Base-by-base conservation (phyloP, 2,797 vertebrate genomes). In the Paramormyrops hopkinsi region DNA sequence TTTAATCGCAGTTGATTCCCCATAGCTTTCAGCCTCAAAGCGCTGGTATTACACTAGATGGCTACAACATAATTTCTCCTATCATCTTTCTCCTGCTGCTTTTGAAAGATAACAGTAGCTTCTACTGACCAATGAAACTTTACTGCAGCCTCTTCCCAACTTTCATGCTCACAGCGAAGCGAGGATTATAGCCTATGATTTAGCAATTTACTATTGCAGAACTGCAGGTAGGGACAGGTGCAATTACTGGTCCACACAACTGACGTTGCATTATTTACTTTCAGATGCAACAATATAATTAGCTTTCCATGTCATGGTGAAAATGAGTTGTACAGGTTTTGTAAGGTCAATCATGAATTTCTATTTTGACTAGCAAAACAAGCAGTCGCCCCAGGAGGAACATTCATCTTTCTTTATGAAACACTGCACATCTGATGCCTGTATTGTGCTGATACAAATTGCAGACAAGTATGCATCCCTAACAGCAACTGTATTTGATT, bases 1-100 rank as follows among this genome's bases (percentile, higher is more conserved):
- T 96, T 95, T 95, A 93, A 96, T 96, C 94, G 95, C 91, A 92
- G 93, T 19, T 90, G 92, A 94, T 93, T 95, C 95, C 94, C 94
- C 93, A 92, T 93, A 94, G 94, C 93, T 93, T 93, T 94, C 92
- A 88, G 89, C 92, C 93, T 94, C 94, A 95, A 95, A 95, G 93
- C 94, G 95, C 93, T 88, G 91, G 92, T 93, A 94, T 95, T 95
- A 95, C 94, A 95, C 94, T 94, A 94, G 94, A 92, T 25, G 94
- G 91, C 93, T 91, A 91, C 89, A 94, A 92, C 93, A 90, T 93
- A 92, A 94, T 92, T 94, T 95, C 91, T 92, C 91, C 92, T 95
- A 92, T 94, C 94, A 95, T 96, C 94, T 95, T 91, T 91, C 88
- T 91, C 87, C 92, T 92, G 89, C 90, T 92, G 90, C 90, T 89